Evolutionary conservation across 2,888 invertebrate species (phyloP).

Genomic region (Alcis repandata): DNA sequence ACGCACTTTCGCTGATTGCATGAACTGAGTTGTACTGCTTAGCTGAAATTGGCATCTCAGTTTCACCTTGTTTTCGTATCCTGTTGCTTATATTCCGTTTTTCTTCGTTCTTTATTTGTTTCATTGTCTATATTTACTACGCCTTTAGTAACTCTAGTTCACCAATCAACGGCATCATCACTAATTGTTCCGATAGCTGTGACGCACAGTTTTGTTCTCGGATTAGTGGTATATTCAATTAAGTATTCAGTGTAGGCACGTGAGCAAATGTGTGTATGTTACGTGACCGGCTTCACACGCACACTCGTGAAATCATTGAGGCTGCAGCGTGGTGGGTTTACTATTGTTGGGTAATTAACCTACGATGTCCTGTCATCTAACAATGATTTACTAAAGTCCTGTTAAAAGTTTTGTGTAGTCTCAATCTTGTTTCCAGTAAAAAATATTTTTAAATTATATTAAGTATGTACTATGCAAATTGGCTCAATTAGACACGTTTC

Average conservation of each 20-base stretch:
- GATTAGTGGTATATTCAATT: slow-evolving; percentile 66
- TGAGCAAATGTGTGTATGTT: slow-evolving; percentile 52
- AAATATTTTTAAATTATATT: too few relatives aligned
- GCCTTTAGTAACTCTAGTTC: slow-evolving; percentile 8
- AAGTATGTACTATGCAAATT: too few relatives aligned
- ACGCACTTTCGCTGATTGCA: slow-evolving; percentile 15
- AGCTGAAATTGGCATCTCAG: neutral
- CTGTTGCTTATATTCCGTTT: neutral
- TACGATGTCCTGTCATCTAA: slow-evolving; percentile 23
- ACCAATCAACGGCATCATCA: slow-evolving; percentile 20
- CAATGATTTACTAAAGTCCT: neutral
- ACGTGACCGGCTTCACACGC: slow-evolving; percentile 48
- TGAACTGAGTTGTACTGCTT: neutral
- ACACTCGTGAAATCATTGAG: slow-evolving; percentile 49
- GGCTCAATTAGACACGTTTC: too few relatives aligned
- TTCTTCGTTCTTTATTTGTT: neutral
- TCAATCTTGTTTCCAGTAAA: neutral
- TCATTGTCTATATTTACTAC: neutral
- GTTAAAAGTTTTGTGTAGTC: too few relatives aligned
- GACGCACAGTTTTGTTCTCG: slow-evolving; percentile 51
- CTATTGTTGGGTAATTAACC: neutral
- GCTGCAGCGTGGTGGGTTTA: slow-evolving; percentile 18
- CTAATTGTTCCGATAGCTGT: slow-evolving; percentile 41
- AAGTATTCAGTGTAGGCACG: slow-evolving; percentile 54
- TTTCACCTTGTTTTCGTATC: neutral